Percentiles rank a stretch among this genome's conserved stretches.
Conservation (phyloP, 2,888 invertebrate genomes). For the Meandrusa payeni region DNA sequence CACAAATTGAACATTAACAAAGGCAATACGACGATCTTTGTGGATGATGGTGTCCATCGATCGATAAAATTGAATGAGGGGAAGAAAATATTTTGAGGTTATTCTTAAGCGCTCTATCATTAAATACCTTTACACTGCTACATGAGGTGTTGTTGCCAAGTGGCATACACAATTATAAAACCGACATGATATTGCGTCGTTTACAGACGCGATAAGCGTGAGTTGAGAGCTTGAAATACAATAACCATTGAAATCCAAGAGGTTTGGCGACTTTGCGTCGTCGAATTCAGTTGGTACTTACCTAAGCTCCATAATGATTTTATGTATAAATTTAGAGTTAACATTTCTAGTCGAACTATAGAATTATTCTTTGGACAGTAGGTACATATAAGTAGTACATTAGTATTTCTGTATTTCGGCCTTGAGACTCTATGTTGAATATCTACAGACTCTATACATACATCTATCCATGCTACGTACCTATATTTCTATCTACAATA, state of each 20-base stretch:
- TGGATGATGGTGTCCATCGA: slow-evolving; percentile 20
- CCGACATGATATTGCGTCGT: slow-evolving; percentile 49
- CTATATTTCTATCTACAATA: slow-evolving; percentile 42
- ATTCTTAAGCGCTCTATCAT: slow-evolving; percentile 41
- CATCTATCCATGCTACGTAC: slow-evolving; percentile 63
- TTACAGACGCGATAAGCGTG: slow-evolving; percentile 42
- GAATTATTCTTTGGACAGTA: slow-evolving; percentile 58
- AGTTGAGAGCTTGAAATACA: slow-evolving; percentile 27
- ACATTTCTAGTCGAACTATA: slow-evolving; percentile 49
- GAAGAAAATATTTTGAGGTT: slow-evolving; percentile 56
- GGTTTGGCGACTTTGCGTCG: slow-evolving; percentile 15
- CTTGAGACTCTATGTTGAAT: slow-evolving; percentile 79
- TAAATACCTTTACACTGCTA: slow-evolving; percentile 27
- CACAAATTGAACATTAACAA: slow-evolving; percentile 6
- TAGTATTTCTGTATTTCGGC: slow-evolving; percentile 75
- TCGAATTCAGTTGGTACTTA: slow-evolving; percentile 41
- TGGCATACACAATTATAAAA: slow-evolving; percentile 32
- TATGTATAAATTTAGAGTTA: slow-evolving; percentile 39
- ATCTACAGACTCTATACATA: slow-evolving; percentile 65
- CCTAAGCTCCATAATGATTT: slow-evolving; percentile 37
- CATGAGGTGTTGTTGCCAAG: slow-evolving; percentile 23
- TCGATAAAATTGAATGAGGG: slow-evolving; percentile 24
- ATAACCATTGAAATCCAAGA: slow-evolving; percentile 13
- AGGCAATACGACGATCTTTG: not conserved
- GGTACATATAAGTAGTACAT: slow-evolving; percentile 51